A percentile compares a stretch with the other conserved stretches of the same genome.
Evolutionary conservation across 2,113 vertebrate species (phyloP).

Genomic region (Rhagologus leucostigma): DNA sequence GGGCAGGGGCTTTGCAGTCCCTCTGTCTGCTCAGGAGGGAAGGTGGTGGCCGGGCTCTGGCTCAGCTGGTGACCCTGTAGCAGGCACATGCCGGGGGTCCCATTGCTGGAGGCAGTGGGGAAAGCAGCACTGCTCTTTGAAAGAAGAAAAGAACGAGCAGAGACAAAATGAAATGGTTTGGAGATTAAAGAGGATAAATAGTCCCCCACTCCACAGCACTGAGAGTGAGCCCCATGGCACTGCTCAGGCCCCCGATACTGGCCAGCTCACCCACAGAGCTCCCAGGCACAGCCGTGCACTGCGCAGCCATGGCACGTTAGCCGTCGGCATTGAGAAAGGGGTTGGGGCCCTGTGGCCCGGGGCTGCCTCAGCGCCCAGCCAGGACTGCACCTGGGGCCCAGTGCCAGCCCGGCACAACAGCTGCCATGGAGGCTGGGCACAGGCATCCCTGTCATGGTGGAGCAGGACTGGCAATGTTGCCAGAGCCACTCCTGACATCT

Average conservation of each 20-base stretch:
- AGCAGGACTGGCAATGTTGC: rapidly evolving
- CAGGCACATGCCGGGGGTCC: not conserved
- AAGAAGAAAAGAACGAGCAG: not conserved
- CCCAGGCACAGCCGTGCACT: not conserved
- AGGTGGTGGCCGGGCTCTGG: rapidly evolving
- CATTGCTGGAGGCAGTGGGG: not conserved
- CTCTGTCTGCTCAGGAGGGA: not conserved
- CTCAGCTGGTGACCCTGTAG: not conserved
- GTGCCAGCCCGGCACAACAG: not conserved
- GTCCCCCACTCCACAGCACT: not conserved
- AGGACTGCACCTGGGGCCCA: not conserved
- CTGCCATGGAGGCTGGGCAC: not conserved
- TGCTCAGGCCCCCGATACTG: not conserved
- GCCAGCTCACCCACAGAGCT: not conserved
- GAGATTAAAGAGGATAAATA: not conserved
- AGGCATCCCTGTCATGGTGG: not conserved
- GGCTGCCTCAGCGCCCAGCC: not conserved
- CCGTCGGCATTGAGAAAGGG: not conserved
- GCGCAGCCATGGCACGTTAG: rapidly evolving
- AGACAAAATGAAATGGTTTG: slow-evolving; percentile 27
- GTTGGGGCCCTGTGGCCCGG: rapidly evolving
- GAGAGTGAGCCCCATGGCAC: not conserved
- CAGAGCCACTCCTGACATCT: not conserved
- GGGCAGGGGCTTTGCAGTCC: not conserved
- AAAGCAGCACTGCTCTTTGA: not conserved